phyloP scores from a whole-genome alignment of 2,797 vertebrate genomes.

The Spinibarbus caldwelli region DNA sequence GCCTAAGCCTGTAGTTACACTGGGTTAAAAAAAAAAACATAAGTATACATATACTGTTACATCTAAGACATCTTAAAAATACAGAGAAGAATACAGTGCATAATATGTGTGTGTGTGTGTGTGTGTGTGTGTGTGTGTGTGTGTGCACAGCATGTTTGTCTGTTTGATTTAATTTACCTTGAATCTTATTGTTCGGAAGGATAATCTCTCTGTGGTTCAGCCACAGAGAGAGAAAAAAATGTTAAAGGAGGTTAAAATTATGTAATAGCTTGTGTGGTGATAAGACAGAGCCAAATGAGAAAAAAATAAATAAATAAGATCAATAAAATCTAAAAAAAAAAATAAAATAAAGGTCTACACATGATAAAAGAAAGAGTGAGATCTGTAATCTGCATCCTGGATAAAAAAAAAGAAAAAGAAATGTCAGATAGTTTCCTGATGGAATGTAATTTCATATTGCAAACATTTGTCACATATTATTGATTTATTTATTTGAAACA shows the following conservation, averaged over 20 bases:
- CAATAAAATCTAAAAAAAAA: not conserved
- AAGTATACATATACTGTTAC: conserved; percentile 29
- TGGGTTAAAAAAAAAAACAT: not conserved
- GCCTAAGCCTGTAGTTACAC: conserved; percentile 54
- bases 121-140: conserved; percentile 14
- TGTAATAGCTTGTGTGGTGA: not conserved
- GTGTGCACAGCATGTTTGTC: not conserved
- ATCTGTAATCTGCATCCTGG: not conserved
- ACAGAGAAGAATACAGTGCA: not conserved
- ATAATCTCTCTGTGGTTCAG: conserved; percentile 35
- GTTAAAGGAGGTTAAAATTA: not conserved
- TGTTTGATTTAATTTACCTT: not conserved
- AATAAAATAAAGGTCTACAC: not conserved
- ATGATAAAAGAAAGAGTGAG: not conserved
- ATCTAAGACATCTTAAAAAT: conserved; percentile 23
- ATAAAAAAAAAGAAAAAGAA: not conserved
- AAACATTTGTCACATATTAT: not conserved
- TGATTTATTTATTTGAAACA: not conserved
- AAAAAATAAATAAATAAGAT: too few species aligned
- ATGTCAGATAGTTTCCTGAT: not conserved
- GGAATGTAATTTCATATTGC: not conserved
- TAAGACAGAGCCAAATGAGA: not conserved
- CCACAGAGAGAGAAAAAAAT: not conserved
- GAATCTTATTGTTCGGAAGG: not conserved
- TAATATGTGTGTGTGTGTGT: not conserved